Percentiles rank a stretch among this genome's conserved stretches.
phyloP scores from a whole-genome alignment of 2,888 invertebrate species.

The Cheilosia vernalis region DNA sequence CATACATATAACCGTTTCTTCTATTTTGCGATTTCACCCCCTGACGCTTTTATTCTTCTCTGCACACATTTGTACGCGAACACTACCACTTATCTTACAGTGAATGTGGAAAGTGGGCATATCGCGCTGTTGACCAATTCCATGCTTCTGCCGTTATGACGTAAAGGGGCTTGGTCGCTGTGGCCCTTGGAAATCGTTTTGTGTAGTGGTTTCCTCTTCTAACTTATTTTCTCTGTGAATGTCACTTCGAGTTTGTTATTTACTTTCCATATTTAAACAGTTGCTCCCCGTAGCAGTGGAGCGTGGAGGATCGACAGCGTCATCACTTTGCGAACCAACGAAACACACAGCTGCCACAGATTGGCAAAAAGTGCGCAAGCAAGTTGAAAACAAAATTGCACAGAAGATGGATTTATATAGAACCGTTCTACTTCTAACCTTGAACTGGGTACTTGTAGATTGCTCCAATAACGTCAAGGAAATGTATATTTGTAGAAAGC shows the following conservation, averaged over 20 bases:
- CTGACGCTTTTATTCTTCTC: no score
- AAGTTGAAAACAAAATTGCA: constrained; percentile 9
- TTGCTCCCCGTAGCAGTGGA: not conserved
- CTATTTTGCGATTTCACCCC: no score
- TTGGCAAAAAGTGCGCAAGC: not conserved
- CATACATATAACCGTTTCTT: no score
- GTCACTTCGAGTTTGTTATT: constrained; percentile 3
- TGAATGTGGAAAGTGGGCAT: constrained; percentile 30
- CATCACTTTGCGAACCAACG: not conserved
- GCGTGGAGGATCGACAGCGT: not conserved
- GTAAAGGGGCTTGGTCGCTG: constrained; percentile 69
- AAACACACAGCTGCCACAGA: not conserved
- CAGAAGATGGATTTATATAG: constrained; percentile 1
- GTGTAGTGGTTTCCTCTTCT: not conserved
- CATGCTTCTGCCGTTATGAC: constrained; percentile 41
- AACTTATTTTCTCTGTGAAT: constrained; percentile 12
- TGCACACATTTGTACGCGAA: no score
- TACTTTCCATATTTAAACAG: not conserved
- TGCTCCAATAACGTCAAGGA: not conserved
- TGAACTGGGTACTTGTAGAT: not conserved
- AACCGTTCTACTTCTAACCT: constrained; percentile 13
- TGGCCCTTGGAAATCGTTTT: constrained; percentile 41
- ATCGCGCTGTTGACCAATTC: constrained; percentile 53
- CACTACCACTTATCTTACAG: not conserved
- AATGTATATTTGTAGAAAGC: not conserved